Conservation (phyloP, 2,113 vertebrate species). For the Tragelaphus imberbis region DNA sequence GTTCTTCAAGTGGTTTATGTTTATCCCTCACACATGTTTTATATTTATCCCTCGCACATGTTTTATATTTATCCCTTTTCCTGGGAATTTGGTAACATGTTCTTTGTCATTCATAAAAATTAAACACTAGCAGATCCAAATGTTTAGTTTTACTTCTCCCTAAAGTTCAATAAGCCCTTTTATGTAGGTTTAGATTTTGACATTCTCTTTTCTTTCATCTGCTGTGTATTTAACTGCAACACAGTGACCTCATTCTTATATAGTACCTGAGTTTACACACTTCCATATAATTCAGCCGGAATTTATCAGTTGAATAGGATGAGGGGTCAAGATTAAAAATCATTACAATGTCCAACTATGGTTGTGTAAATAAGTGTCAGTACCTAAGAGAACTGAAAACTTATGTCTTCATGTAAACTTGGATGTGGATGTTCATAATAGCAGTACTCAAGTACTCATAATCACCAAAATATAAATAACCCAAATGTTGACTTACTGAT, state of each 20-base stretch:
- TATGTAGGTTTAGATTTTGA: background rate
- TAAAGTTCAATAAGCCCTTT: constrained; percentile 4
- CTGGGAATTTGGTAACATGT: background rate
- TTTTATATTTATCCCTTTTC: background rate
- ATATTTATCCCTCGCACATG: background rate
- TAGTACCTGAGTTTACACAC: background rate
- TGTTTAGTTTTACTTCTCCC: background rate
- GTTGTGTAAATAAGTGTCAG: background rate
- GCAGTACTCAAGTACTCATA: background rate
- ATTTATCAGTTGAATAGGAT: background rate
- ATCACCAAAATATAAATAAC: background rate
- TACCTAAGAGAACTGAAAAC: constrained; percentile 13
- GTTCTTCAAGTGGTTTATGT: constrained; percentile 28
- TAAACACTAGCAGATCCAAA: background rate
- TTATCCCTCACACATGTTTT: background rate
- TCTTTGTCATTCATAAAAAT: constrained; percentile 34
- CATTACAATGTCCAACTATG: background rate
- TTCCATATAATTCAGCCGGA: background rate
- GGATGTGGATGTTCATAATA: background rate
- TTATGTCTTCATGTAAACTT: background rate
- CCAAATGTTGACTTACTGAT: background rate
- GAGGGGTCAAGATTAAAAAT: constrained; percentile 22
- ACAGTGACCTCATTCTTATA: background rate
- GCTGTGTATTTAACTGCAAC: background rate
- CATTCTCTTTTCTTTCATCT: background rate